These are phyloP conservation scores for Anoura caudifer DNA, from an alignment of 2,113 vertebrate genomes.

Conservation along the genomic window DNA sequence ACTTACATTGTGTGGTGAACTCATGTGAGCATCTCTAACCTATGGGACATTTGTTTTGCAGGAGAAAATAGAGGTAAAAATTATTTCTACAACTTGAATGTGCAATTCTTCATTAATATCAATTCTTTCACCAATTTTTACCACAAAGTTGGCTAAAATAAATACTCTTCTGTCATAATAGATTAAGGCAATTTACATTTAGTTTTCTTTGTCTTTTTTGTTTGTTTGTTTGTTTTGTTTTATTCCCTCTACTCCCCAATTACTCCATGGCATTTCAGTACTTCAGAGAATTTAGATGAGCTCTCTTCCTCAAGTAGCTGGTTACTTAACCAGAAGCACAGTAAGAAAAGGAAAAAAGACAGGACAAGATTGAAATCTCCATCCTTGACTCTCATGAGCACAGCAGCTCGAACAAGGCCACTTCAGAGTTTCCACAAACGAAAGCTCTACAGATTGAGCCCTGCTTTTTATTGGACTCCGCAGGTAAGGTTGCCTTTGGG, in stretches of 20 bases:
- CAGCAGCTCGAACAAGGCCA: conserved; percentile 90
- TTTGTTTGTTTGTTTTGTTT: conserved; percentile 55
- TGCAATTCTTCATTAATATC: conserved; percentile 4
- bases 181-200: conserved; percentile 53
- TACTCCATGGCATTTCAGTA: conserved; percentile 75
- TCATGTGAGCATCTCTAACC: neutral
- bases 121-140: conserved; percentile 35
- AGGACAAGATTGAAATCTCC: conserved; percentile 78
- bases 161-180: conserved; percentile 48
- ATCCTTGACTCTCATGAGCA: conserved; percentile 76
- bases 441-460: conserved; percentile 85
- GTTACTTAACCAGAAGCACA: conserved; percentile 80
- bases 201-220: conserved; percentile 61
- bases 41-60: conserved; percentile 34
- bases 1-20: neutral
- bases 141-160: conserved; percentile 37
- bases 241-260: neutral
- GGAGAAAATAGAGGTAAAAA: conserved; percentile 47
- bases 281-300: conserved; percentile 78
- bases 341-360: conserved; percentile 85
- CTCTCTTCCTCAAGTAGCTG: conserved; percentile 76
- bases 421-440: conserved; percentile 90
- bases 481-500: conserved; percentile 78
- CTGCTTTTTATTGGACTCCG: conserved; percentile 72
- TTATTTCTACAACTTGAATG: conserved; percentile 41